Conservation (phyloP, 2,888 invertebrate species). For the Hypolimnas misippus region DNA sequence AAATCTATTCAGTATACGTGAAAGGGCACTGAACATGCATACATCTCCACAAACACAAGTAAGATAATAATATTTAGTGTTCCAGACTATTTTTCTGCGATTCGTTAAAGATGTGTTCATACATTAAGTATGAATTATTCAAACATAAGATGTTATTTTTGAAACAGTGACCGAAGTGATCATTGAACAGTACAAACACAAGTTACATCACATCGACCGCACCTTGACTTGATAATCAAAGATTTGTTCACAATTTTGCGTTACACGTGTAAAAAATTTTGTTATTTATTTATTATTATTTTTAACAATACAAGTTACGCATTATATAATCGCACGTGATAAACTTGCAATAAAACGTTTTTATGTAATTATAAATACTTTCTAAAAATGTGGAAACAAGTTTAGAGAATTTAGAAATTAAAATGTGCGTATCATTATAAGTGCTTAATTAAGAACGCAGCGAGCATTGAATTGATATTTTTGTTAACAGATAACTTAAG, state of each 20-base stretch:
- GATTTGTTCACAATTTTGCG: conserved; percentile 8
- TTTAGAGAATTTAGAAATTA: background rate
- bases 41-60: too few species aligned
- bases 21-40: too few species aligned
- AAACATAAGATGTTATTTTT: background rate
- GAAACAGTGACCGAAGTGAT: conserved; percentile 8
- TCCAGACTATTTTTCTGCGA: background rate
- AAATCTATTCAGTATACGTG: too few species aligned
- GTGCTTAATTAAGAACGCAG: conserved; percentile 1
- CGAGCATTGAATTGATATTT: background rate
- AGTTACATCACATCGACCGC: conserved; percentile 37
- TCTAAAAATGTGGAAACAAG: background rate
- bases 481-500: background rate
- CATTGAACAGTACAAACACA: conserved; percentile 26
- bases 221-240: conserved; percentile 27
- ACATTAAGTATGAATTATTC: conserved; percentile 11
- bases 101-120: background rate
- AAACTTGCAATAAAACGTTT: background rate
- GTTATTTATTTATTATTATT: background rate
- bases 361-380: background rate
- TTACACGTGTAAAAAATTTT: conserved; percentile 8
- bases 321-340: background rate
- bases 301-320: background rate
- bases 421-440: background rate
- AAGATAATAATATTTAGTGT: background rate